A percentile compares a stretch with the other conserved stretches of the same genome.
These are phyloP conservation scores for Apteryx mantelli DNA, from an alignment of 2,113 vertebrate genomes.

Conservation along the genomic window DNA sequence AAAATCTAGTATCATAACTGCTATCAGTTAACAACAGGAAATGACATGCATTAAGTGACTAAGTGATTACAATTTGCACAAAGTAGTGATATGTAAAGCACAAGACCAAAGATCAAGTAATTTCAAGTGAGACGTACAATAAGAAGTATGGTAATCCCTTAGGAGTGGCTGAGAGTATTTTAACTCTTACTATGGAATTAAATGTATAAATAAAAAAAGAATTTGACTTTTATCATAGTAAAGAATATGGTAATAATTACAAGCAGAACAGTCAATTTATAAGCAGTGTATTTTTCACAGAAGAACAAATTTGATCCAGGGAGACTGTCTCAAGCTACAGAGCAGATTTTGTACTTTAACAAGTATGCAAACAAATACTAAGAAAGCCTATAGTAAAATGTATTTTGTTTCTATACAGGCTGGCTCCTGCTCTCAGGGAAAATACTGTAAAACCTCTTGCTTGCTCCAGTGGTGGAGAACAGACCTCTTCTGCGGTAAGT, in stretches of 20 bases:
- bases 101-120: background rate
- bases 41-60: background rate
- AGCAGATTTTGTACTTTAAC: background rate
- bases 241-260: background rate
- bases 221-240: background rate
- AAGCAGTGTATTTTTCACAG: background rate
- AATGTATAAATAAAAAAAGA: background rate
- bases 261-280: background rate
- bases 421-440: background rate
- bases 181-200: background rate
- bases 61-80: background rate
- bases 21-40: background rate
- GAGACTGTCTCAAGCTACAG: background rate
- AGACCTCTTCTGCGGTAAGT: slow-evolving; percentile 17
- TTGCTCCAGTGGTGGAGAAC: background rate
- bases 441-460: background rate
- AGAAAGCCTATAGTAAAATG: background rate
- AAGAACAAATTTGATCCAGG: background rate
- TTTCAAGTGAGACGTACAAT: background rate
- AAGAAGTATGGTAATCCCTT: background rate
- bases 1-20: background rate
- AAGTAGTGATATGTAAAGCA: background rate
- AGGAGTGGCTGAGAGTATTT: background rate
- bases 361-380: background rate
- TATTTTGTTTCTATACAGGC: background rate